Percentiles rank a stretch among this genome's conserved stretches.
These are phyloP conservation scores for Agrochola circellaris DNA, from an alignment of 2,888 invertebrate species.

Conservation along the genomic window DNA sequence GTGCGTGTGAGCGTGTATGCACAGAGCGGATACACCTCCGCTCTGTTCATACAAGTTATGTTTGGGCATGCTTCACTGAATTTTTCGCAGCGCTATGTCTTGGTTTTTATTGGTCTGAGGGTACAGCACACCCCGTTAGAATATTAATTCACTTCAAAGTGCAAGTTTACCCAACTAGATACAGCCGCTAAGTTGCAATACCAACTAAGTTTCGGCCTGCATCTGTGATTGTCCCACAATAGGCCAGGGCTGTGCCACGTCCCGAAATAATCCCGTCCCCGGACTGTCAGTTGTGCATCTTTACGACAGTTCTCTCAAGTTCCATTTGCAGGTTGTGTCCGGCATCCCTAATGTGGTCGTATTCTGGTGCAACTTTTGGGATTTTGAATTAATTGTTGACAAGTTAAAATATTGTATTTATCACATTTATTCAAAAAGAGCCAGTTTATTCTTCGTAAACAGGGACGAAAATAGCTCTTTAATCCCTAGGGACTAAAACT, in stretches of 20 bases:
- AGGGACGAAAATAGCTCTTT: too few species aligned
- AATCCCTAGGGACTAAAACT: too few species aligned
- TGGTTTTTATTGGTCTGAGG: too few species aligned
- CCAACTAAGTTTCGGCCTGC: constrained; percentile 46
- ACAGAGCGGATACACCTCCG: too few species aligned
- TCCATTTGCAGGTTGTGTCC: constrained; percentile 67
- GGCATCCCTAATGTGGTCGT: constrained; percentile 65
- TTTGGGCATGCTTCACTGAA: too few species aligned
- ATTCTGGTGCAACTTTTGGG: constrained; percentile 45
- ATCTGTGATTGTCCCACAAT: constrained; percentile 68
- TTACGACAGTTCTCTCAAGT: constrained; percentile 68
- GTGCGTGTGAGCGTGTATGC: too few species aligned
- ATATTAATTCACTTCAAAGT: constrained; percentile 27
- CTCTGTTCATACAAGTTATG: too few species aligned
- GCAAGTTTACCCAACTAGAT: constrained; percentile 23
- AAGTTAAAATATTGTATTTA: not conserved
- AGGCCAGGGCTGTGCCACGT: constrained; percentile 54
- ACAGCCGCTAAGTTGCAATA: constrained; percentile 44
- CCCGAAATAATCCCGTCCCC: constrained; percentile 49
- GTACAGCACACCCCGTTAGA: not conserved
- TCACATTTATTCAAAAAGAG: too few species aligned
- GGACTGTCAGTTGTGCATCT: constrained; percentile 61
- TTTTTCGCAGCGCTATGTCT: too few species aligned
- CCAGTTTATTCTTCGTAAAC: too few species aligned
- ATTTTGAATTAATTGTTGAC: not conserved